Evolutionary conservation across 1,140 invertebrate species (phyloP), one percentile per base, ranked within the genome.

Genomic region (Drosophila willistoni): DNA sequence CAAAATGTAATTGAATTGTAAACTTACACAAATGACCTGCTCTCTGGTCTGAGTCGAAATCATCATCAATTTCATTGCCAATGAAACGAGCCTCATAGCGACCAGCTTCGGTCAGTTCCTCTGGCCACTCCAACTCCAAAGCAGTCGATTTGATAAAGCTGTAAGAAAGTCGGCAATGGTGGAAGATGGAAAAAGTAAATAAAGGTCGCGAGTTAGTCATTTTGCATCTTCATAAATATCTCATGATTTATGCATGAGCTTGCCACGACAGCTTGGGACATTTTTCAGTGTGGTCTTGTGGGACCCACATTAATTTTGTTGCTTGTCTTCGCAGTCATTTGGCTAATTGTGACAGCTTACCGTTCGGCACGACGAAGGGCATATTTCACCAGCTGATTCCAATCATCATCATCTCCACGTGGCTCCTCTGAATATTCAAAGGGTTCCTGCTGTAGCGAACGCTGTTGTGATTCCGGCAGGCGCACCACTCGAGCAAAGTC

Each of bases 31-130:
- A 96, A 39, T 84, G 34, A 95, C 91, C 33, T 94, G 94, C 80
- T 71, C 95, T 96, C 91, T 97, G 95, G 86, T 97, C 96, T 67
- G 96, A 94, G 1, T 97, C 96, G 3, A 97, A 94, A 92, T 97
- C 96, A 79, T 96, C 95, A 55, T 95, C 95, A 71, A 97, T 96
- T 82, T 97, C 96, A 73, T 96, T 96, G 34, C 90, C 90, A 19
- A 97, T 93, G 90, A 97, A 96, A 70, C 96, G 93, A 1, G 96
- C 96, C 1, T 95, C 94, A 74, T 96, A 96, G 25, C 95, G 93
- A 12, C 95, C 95, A 4, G 94, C 94, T 47, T 95, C 94, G 3
- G 94, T 96, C 2, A 96, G 93, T 62, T 95, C 94, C 29, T 95
- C 93, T 47, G 96, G 95, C 62, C 96, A 92, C 36, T 95, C 92